A percentile compares a stretch with the other conserved stretches of the same genome.
These are phyloP conservation scores for Phyllotreta striolata DNA, from an alignment of 2,888 invertebrate genomes.

Conservation along the genomic window DNA sequence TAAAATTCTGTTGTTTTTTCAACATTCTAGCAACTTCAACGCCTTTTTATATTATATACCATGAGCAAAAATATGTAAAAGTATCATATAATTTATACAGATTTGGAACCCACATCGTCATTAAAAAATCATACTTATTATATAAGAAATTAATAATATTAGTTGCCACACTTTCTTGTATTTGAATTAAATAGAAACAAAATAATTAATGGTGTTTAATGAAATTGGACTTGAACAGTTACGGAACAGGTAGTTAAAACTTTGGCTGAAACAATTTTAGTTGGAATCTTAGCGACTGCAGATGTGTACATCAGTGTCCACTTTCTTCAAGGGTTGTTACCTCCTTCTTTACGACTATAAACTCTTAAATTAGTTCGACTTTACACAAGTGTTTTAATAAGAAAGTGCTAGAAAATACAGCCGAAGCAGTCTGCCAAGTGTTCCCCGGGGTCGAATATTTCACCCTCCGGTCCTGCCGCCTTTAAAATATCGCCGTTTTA, in stretches of 20 bases:
- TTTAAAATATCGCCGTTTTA: constrained; percentile 53
- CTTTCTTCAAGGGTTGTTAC: constrained; percentile 60
- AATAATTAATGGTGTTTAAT: too few species aligned
- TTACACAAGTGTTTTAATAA: constrained; percentile 61
- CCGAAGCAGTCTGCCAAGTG: constrained; percentile 55
- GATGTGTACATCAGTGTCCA: constrained; percentile 57
- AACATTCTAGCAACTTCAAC: too few species aligned
- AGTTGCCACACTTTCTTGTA: not conserved
- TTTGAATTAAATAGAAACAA: constrained; percentile 1
- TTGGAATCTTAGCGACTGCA: constrained; percentile 47
- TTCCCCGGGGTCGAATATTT: constrained; percentile 56
- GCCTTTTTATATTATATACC: too few species aligned
- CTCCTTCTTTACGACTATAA: constrained; percentile 60
- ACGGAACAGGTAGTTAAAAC: constrained; percentile 51
- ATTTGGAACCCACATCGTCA: too few species aligned
- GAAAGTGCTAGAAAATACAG: constrained; percentile 59
- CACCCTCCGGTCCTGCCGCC: constrained; percentile 49
- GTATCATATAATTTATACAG: too few species aligned
- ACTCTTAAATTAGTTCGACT: constrained; percentile 62
- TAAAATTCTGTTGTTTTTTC: too few species aligned
- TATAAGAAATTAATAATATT: too few species aligned
- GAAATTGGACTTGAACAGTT: constrained; percentile 35
- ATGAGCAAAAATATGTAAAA: too few species aligned
- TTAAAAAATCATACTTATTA: too few species aligned
- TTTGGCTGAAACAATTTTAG: constrained; percentile 47